phyloP scores from a whole-genome alignment of 2,888 invertebrate genomes.

The Apodemia hepburni region DNA sequence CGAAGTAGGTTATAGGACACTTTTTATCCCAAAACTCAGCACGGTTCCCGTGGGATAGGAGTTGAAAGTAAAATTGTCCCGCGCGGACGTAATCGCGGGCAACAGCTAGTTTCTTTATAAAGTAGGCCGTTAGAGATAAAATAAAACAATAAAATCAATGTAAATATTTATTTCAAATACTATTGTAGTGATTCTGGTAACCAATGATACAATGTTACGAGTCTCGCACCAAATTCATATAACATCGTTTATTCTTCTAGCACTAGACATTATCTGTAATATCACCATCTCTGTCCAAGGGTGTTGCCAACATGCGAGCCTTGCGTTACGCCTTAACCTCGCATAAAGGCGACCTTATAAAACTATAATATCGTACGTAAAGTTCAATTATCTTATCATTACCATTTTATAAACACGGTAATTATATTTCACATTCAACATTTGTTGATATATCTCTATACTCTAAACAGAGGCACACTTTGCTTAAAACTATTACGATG shows the following conservation, averaged over 20 bases:
- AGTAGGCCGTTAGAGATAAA: not conserved
- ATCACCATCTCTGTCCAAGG: constrained; percentile 58
- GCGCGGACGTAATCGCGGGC: too few relatives aligned
- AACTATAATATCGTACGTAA: constrained; percentile 44
- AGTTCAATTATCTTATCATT: constrained; percentile 31
- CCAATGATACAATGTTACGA: constrained; percentile 75
- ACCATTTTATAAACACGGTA: constrained; percentile 2
- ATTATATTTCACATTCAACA: constrained; percentile 7
- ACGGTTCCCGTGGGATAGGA: too few relatives aligned
- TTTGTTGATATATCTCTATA: constrained; percentile 37
- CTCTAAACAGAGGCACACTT: constrained; percentile 76
- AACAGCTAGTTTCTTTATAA: too few relatives aligned
- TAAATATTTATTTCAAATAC: constrained; percentile 80
- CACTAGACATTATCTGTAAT: constrained; percentile 48
- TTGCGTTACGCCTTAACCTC: constrained; percentile 6
- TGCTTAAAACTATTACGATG: constrained; percentile 46
- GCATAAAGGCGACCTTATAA: constrained; percentile 53
- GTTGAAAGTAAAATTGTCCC: too few relatives aligned
- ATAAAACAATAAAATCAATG: constrained; percentile 47
- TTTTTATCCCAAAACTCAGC: too few relatives aligned
- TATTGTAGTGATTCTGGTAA: constrained; percentile 75
- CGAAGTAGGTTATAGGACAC: too few relatives aligned
- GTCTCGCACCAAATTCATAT: constrained; percentile 49
- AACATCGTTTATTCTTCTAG: constrained; percentile 39
- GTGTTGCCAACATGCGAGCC: constrained; percentile 52